Conservation (phyloP, 2,113 vertebrate genomes). For the Microcebus tavaratra region DNA sequence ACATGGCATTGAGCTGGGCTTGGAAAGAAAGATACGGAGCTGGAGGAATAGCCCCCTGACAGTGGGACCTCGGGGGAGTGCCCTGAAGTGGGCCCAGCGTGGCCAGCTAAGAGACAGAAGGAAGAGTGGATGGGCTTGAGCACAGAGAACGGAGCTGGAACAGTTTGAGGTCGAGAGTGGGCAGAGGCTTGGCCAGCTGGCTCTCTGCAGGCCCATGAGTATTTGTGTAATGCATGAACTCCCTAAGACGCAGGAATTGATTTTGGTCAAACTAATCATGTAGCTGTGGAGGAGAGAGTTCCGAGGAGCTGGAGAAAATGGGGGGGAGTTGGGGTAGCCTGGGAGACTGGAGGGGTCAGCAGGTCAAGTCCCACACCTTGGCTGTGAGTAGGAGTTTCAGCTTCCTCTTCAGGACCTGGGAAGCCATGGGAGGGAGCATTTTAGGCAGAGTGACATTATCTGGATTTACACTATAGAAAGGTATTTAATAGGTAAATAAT, state of each 20-base stretch:
- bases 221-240: too few relatives aligned
- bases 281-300: neutral
- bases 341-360: neutral
- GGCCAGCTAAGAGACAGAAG: neutral
- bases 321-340: neutral
- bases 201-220: neutral
- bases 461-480: neutral
- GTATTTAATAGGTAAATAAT: neutral
- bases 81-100: neutral
- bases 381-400: neutral
- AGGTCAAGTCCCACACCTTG: neutral
- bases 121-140: neutral
- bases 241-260: neutral
- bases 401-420: neutral
- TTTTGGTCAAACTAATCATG: neutral
- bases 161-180: rapidly evolving
- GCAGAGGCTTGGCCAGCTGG: neutral
- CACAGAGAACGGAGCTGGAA: neutral
- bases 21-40: neutral
- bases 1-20: neutral
- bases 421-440: neutral
- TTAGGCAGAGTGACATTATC: neutral
- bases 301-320: neutral
- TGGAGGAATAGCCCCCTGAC: neutral
- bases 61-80: neutral